Conservation (phyloP, 2,888 invertebrate genomes). For the Limnephilus auricula region DNA sequence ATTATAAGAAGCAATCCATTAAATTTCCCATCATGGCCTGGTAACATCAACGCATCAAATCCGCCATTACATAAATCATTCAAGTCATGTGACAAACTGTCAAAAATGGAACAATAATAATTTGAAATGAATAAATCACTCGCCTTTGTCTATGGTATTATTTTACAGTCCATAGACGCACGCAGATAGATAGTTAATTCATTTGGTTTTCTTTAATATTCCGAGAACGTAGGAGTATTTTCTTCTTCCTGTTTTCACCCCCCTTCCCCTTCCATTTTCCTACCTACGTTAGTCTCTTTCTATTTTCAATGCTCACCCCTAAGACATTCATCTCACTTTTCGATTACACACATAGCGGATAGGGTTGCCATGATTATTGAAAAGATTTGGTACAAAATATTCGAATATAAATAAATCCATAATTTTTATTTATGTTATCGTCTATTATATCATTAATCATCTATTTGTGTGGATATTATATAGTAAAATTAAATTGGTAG, state of each 20-base stretch:
- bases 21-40: not conserved
- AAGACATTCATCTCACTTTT: conserved; percentile 49
- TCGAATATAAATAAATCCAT: no score
- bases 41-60: not conserved
- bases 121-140: conserved; percentile 42
- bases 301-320: conserved; percentile 22
- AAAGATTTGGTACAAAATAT: not conserved
- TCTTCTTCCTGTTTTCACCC: conserved; percentile 45
- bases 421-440: no score
- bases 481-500: no score
- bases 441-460: no score
- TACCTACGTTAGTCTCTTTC: conserved; percentile 13
- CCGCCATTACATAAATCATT: not conserved
- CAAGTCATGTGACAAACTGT: conserved; percentile 28
- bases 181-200: conserved; percentile 57
- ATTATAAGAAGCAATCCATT: not conserved
- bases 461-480: no score
- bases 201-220: conserved; percentile 56
- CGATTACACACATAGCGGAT: conserved; percentile 4
- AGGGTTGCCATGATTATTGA: conserved; percentile 19
- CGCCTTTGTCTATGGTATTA: conserved; percentile 41
- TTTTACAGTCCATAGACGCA: conserved; percentile 32
- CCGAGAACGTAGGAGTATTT: conserved; percentile 24
- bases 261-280: not conserved
- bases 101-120: conserved; percentile 33